These are phyloP conservation scores for Oncorhynchus keta DNA, from an alignment of 2,113 vertebrate genomes.

Conservation along the genomic window DNA sequence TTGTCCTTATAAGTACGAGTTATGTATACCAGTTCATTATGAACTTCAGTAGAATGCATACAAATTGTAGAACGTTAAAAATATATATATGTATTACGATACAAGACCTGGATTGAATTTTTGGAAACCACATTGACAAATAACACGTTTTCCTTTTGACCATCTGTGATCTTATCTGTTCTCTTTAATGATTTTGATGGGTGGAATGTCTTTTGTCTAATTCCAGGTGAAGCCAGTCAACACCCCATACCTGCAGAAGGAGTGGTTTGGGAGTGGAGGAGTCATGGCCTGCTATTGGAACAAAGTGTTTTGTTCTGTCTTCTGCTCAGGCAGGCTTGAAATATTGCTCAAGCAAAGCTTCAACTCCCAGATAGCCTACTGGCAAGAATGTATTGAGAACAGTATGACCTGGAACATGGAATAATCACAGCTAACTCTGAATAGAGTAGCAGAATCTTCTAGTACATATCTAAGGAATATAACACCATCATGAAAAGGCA, in stretches of 20 bases:
- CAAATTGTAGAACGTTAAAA: too few relatives aligned
- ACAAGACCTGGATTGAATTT: neutral
- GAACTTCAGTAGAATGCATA: too few relatives aligned
- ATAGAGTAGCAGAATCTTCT: neutral
- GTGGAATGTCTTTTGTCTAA: constrained; percentile 6
- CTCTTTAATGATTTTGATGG: constrained; percentile 14
- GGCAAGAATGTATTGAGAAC: neutral
- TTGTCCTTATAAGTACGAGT: constrained; percentile 12
- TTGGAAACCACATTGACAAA: neutral
- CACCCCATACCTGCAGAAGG: constrained; percentile 71
- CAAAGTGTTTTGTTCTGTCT: constrained; percentile 20
- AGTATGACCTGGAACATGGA: neutral
- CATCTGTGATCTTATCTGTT: constrained; percentile 41
- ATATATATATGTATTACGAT: neutral
- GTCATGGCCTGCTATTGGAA: constrained; percentile 36
- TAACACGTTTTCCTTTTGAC: neutral
- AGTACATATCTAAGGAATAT: neutral
- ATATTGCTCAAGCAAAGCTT: constrained; percentile 20
- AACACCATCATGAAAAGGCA: constrained; percentile 39
- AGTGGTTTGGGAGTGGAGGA: constrained; percentile 70
- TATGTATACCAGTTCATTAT: neutral
- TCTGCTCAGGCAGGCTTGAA: constrained; percentile 57
- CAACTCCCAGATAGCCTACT: neutral
- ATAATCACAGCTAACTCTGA: neutral
- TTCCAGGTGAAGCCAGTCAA: constrained; percentile 43